Conservation (phyloP, 1,140 invertebrate species). For the Apis laboriosa region DNA sequence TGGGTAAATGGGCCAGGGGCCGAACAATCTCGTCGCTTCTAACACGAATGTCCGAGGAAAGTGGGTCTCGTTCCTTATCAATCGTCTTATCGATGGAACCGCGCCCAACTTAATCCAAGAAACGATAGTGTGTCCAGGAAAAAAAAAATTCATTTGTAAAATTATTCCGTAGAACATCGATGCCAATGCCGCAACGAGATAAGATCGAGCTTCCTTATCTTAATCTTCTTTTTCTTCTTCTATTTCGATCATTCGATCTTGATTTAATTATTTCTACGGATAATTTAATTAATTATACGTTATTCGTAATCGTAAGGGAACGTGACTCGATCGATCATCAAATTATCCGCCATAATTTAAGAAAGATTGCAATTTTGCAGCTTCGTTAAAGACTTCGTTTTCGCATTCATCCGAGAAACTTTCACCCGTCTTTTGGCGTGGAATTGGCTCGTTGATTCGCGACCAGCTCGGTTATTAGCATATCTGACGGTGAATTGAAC, state of each 20-base stretch:
- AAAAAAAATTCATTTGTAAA: neutral
- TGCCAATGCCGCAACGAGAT: no score
- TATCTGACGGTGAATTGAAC: constrained; percentile 21
- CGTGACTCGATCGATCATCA: neutral
- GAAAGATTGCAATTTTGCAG: neutral
- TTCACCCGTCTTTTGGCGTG: neutral
- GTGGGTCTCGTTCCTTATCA: constrained; percentile 13
- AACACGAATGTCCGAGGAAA: constrained; percentile 14
- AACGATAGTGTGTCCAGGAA: neutral
- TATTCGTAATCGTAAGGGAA: neutral
- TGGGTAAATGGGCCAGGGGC: constrained; percentile 27
- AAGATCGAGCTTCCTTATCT: no score
- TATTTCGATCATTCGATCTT: no score
- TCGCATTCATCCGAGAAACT: constrained; percentile 4
- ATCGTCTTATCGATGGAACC: constrained; percentile 16
- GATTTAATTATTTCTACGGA: no score
- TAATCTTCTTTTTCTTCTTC: no score
- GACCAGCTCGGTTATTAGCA: constrained; percentile 31
- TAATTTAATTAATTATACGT: no score
- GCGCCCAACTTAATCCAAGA: neutral
- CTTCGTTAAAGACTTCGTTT: neutral
- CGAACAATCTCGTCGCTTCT: neutral
- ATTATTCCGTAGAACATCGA: no score
- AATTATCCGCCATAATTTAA: neutral
- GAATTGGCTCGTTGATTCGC: neutral